Conservation (phyloP, 2,113 vertebrate genomes). For the Pelvicachromis taeniatus region DNA sequence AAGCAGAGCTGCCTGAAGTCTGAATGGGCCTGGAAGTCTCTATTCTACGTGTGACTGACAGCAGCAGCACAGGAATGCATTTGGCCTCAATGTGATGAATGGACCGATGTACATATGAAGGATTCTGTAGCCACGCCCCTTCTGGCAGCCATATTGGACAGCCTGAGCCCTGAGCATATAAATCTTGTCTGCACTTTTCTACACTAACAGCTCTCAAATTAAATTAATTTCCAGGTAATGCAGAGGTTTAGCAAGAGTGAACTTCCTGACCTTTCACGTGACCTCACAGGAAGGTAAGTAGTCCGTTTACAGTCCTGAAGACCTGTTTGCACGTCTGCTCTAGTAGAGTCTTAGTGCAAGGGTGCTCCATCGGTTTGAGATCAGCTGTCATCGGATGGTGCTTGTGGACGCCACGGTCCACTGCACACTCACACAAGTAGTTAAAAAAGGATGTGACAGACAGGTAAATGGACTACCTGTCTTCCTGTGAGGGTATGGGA, state of each 20-base stretch:
- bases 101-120: constrained; percentile 30
- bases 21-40: constrained; percentile 28
- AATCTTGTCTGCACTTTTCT: background rate
- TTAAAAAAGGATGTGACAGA: background rate
- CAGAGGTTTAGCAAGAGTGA: background rate
- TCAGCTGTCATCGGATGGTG: background rate
- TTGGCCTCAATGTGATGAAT: constrained; percentile 16
- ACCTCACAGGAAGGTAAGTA: background rate
- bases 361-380: background rate
- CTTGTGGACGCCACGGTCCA: background rate
- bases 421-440: background rate
- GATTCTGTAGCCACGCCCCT: constrained; percentile 2
- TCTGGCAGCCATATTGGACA: constrained; percentile 22
- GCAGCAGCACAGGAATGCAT: constrained; percentile 30
- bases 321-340: background rate
- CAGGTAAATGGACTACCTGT: background rate
- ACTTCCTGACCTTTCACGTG: background rate
- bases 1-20: constrained; percentile 21
- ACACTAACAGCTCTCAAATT: background rate
- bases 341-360: background rate
- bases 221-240: background rate
- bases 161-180: background rate
- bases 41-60: constrained; percentile 44
- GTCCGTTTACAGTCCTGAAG: background rate
- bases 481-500: constrained; percentile 3